Evolutionary conservation across 1,140 invertebrate genomes (phyloP).

Genomic region (Drosophila chauvacae): DNA sequence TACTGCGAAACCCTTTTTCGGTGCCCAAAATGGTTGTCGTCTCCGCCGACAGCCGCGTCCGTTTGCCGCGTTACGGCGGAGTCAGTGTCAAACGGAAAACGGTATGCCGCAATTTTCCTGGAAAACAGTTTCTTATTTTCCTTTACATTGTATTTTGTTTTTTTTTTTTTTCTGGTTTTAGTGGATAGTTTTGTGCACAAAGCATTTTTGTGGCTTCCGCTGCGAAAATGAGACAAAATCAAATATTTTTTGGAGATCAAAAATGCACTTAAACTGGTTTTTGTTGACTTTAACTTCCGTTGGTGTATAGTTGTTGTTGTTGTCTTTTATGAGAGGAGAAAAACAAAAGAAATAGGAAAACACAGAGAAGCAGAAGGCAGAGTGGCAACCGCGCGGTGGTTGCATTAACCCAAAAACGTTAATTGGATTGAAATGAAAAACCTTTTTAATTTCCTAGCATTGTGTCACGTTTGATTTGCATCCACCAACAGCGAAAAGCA

Average conservation of each 20-base stretch:
- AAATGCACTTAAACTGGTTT: slow-evolving; percentile 37
- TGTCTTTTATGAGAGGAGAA: background rate
- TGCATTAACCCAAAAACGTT: slow-evolving; percentile 84
- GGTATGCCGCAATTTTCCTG: slow-evolving; percentile 51
- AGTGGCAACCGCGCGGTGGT: slow-evolving; percentile 22
- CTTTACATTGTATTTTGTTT: slow-evolving; percentile 2
- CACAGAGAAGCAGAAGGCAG: background rate
- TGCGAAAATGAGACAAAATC: slow-evolving; percentile 14
- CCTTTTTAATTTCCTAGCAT: slow-evolving; percentile 80
- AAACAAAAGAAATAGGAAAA: slow-evolving; percentile 5
- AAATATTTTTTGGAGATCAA: slow-evolving; percentile 3
- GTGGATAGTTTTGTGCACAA: slow-evolving; percentile 1
- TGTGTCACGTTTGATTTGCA: slow-evolving; percentile 79
- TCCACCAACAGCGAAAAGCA: slow-evolving; percentile 26
- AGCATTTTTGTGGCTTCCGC: slow-evolving; percentile 56
- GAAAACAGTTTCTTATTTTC: slow-evolving; percentile 19
- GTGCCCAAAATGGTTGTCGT: slow-evolving; percentile 81
- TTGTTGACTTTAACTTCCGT: slow-evolving; percentile 30
- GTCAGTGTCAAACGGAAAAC: slow-evolving; percentile 78
- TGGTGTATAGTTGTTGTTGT: slow-evolving; percentile 2
- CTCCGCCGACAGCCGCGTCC: slow-evolving; percentile 77
- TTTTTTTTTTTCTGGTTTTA: slow-evolving; percentile 3
- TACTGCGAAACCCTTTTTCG: slow-evolving; percentile 63
- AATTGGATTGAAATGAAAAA: slow-evolving; percentile 82
- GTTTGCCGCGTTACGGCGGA: slow-evolving; percentile 74